Conservation (phyloP, 2,113 vertebrate genomes). For the Mionectes macconnelli region DNA sequence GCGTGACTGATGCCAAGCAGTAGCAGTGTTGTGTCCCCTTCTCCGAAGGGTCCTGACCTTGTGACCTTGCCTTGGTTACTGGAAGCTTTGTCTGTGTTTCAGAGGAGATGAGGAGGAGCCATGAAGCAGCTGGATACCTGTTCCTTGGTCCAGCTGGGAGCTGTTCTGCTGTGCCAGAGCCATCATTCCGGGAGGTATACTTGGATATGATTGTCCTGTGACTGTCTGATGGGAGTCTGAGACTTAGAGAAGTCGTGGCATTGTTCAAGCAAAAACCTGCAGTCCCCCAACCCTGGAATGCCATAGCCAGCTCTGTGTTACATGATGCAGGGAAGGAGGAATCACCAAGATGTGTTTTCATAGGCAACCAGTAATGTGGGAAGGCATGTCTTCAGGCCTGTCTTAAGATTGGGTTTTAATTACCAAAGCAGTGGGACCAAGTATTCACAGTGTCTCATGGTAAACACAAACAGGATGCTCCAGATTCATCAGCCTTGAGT, state of each 20-base stretch:
- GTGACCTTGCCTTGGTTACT: background rate
- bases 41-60: background rate
- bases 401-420: background rate
- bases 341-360: background rate
- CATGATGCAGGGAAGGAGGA: background rate
- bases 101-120: background rate
- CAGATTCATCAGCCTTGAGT: background rate
- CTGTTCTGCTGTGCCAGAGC: background rate
- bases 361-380: background rate
- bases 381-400: background rate
- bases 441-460: background rate
- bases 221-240: background rate
- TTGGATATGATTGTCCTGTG: background rate
- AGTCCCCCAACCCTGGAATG: background rate
- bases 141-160: background rate
- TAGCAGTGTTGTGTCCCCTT: background rate
- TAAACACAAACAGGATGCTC: background rate
- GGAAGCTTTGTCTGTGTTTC: background rate
- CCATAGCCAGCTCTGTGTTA: background rate
- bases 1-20: background rate
- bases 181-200: background rate
- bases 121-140: background rate
- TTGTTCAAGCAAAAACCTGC: background rate
- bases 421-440: background rate
- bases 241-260: background rate